A percentile compares a stretch with the other conserved stretches of the same genome.
These are phyloP conservation scores for Coregonus suidteri DNA, from an alignment of 2,797 vertebrate genomes.

Conservation along the genomic window DNA sequence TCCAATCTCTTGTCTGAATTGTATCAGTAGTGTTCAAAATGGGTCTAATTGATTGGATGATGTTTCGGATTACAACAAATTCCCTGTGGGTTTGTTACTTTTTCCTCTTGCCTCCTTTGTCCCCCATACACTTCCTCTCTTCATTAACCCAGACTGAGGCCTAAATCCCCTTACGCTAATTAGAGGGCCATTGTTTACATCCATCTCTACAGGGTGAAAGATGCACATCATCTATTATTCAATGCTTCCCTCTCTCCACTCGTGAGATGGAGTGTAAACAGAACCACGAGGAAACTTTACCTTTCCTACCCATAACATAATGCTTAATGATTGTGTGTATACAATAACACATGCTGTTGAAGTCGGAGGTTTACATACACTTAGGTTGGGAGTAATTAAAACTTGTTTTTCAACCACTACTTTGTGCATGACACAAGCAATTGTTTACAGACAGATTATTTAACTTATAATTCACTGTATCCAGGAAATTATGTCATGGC, in stretches of 20 bases:
- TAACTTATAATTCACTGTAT: no score
- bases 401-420: no score
- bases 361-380: no score
- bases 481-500: no score
- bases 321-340: neutral
- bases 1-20: neutral
- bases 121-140: conserved; percentile 19
- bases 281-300: neutral
- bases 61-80: no score
- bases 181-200: conserved; percentile 42
- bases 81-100: conserved; percentile 9
- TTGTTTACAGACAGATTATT: no score
- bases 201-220: conserved; percentile 42
- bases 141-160: conserved; percentile 19
- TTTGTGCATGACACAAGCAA: no score
- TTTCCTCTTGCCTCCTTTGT: conserved; percentile 12
- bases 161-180: conserved; percentile 31
- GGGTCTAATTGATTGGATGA: no score
- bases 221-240: conserved; percentile 56
- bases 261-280: conserved; percentile 22
- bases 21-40: neutral
- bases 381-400: no score
- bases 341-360: neutral
- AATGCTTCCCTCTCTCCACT: conserved; percentile 41
- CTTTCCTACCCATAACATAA: neutral